Evolutionary conservation across 1,140 invertebrate species (phyloP).

Genomic region (Belonocnema kinseyi): DNA sequence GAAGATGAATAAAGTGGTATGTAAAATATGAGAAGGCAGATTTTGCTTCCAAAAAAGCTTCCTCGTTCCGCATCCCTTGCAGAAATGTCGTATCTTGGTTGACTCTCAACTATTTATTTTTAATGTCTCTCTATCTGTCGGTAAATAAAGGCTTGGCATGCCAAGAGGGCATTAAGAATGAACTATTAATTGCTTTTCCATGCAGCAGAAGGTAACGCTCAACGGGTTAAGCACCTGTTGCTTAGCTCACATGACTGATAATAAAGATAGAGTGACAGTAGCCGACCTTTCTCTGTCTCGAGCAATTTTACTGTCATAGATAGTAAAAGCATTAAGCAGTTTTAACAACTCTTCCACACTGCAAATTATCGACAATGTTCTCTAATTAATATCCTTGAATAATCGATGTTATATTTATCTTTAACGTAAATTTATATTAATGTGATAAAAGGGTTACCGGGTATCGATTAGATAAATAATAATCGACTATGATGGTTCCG

Average conservation of each 20-base stretch:
- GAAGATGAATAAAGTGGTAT: constrained; percentile 9
- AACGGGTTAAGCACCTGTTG: constrained; percentile 48
- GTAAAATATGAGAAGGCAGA: neutral
- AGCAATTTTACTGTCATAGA: neutral
- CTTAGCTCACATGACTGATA: constrained; percentile 31
- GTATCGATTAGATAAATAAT: too few species aligned
- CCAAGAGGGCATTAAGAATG: constrained; percentile 63
- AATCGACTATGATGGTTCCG: too few species aligned
- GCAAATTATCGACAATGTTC: neutral
- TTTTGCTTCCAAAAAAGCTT: constrained; percentile 2
- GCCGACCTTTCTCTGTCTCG: neutral
- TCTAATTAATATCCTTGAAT: neutral
- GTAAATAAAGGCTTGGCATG: constrained; percentile 62
- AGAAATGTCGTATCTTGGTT: neutral
- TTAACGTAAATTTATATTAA: neutral
- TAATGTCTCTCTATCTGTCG: constrained; percentile 33
- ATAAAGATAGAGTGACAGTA: constrained; percentile 24
- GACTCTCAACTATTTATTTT: neutral
- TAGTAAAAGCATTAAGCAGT: constrained; percentile 1
- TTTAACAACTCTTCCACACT: neutral
- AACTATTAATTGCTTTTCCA: constrained; percentile 66
- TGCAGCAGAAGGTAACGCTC: constrained; percentile 49
- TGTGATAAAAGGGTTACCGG: neutral
- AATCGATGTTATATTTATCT: neutral
- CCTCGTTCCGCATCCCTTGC: constrained; percentile 20